Evolutionary conservation across 2,113 vertebrate species (phyloP).

Genomic region (Macrotus californicus): DNA sequence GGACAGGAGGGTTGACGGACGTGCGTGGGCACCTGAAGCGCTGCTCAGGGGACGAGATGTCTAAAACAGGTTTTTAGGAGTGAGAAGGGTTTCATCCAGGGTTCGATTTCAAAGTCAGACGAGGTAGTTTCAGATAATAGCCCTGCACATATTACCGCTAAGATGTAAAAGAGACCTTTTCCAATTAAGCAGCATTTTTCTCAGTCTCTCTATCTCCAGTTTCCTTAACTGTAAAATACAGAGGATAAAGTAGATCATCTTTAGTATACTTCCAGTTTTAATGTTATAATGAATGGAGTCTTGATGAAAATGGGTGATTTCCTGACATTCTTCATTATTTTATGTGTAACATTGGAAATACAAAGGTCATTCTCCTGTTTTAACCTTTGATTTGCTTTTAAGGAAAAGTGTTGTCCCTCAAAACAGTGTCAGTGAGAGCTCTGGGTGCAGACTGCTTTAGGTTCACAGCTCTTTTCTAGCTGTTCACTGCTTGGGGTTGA

Average conservation of each 20-base stretch:
- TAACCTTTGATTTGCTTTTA: neutral
- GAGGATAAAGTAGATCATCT: neutral
- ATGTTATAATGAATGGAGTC: neutral
- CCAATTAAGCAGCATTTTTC: neutral
- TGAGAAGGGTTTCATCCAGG: neutral
- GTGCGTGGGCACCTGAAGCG: neutral
- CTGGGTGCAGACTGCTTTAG: neutral
- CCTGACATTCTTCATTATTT: neutral
- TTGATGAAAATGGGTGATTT: neutral
- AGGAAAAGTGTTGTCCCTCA: neutral
- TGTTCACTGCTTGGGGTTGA: neutral
- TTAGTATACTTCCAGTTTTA: conserved; percentile 11
- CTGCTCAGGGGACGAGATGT: neutral
- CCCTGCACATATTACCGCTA: neutral
- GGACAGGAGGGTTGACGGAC: neutral
- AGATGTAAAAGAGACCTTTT: neutral
- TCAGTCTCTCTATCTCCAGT: neutral
- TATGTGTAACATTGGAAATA: neutral
- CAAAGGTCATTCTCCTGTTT: neutral
- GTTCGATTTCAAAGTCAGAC: neutral
- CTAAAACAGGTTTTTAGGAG: neutral
- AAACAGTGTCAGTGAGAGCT: neutral
- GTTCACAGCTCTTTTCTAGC: neutral
- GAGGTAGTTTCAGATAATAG: neutral
- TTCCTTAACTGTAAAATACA: conserved; percentile 2